Conservation (phyloP, 1,140 invertebrate species). For the Drosophila santomea region DNA sequence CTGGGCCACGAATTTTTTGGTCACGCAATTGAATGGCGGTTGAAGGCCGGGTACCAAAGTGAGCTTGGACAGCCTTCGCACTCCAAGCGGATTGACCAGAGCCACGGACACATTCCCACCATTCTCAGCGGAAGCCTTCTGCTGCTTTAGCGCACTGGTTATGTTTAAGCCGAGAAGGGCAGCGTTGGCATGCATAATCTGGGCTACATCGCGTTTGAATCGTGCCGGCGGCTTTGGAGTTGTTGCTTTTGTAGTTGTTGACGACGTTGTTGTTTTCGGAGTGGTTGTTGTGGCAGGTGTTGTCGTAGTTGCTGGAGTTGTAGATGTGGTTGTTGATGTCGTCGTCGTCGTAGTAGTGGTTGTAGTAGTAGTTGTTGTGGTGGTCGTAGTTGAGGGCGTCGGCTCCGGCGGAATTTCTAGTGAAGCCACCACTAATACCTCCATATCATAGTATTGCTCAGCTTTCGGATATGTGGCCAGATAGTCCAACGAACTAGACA, state of each 20-base stretch:
- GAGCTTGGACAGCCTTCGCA: slow-evolving; percentile 26
- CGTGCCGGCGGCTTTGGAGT: slow-evolving; percentile 40
- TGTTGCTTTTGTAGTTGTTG: slow-evolving; percentile 42
- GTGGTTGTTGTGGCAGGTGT: slow-evolving; percentile 35
- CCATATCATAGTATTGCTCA: slow-evolving; percentile 87
- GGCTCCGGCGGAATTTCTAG: slow-evolving; percentile 88
- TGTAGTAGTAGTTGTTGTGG: slow-evolving; percentile 86
- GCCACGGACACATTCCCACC: slow-evolving; percentile 51
- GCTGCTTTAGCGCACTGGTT: slow-evolving; percentile 69
- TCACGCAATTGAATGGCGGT: slow-evolving; percentile 87
- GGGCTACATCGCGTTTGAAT: slow-evolving; percentile 64
- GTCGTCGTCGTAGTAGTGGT: slow-evolving; percentile 86
- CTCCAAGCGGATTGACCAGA: slow-evolving; percentile 63
- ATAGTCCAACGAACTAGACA: slow-evolving; percentile 87
- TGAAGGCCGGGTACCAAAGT: slow-evolving; percentile 56
- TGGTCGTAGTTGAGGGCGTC: slow-evolving; percentile 87
- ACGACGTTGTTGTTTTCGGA: slow-evolving; percentile 37
- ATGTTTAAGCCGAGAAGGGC: slow-evolving; percentile 58
- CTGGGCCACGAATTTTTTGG: slow-evolving; percentile 86
- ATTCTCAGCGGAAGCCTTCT: slow-evolving; percentile 33
- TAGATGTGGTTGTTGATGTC: slow-evolving; percentile 84
- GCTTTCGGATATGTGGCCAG: slow-evolving; percentile 87
- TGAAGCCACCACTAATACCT: slow-evolving; percentile 89
- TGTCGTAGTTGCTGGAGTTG: slow-evolving; percentile 59
- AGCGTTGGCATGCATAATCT: slow-evolving; percentile 70